Conservation (phyloP, 2,113 vertebrate species). For the Actenoides lindsayi region DNA sequence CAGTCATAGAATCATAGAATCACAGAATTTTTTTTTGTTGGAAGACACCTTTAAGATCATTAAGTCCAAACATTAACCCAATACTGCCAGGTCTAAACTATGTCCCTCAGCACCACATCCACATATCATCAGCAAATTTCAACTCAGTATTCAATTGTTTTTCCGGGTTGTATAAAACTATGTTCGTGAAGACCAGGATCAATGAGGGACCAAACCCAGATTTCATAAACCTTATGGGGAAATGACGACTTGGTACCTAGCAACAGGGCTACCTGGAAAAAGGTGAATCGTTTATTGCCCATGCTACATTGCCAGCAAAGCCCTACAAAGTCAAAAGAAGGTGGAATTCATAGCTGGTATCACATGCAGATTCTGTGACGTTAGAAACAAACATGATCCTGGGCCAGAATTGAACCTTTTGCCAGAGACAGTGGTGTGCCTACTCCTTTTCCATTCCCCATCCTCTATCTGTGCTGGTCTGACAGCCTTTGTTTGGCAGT, state of each 20-base stretch:
- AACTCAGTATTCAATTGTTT: neutral
- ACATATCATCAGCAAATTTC: neutral
- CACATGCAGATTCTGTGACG: neutral
- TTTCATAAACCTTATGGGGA: neutral
- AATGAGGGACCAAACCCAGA: neutral
- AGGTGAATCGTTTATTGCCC: neutral
- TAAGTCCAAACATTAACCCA: neutral
- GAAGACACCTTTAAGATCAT: neutral
- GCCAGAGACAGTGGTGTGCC: rapidly evolving
- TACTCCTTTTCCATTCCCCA: neutral
- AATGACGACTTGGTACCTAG: neutral
- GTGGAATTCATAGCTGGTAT: neutral
- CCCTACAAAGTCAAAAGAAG: neutral
- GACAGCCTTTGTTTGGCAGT: neutral
- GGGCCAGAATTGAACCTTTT: neutral
- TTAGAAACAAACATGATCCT: neutral
- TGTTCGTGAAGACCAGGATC: neutral
- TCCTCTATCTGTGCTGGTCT: neutral
- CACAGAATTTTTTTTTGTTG: neutral
- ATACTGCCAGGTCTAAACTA: neutral
- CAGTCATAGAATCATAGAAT: neutral
- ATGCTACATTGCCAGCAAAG: neutral
- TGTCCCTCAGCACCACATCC: neutral
- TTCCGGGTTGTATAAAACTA: neutral
- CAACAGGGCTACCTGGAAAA: neutral